These are phyloP conservation scores for Poecilia latipinna DNA, from an alignment of 2,113 vertebrate genomes.

Conservation along the genomic window DNA sequence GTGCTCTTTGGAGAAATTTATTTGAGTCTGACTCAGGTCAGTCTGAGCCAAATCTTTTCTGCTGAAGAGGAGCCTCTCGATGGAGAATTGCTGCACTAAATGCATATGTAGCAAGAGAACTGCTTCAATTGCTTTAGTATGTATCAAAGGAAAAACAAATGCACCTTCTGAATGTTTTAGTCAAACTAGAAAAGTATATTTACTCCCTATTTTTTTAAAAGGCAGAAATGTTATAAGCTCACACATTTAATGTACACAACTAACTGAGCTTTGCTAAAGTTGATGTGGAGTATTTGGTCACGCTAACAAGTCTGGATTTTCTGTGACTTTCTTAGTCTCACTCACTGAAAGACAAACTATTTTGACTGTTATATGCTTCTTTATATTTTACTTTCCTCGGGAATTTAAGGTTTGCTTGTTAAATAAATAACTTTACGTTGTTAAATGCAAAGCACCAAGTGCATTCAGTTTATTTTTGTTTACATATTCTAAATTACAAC, in stretches of 20 bases:
- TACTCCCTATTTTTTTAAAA: constrained; percentile 26
- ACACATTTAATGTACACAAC: neutral
- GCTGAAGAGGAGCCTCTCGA: constrained; percentile 17
- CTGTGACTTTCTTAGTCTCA: neutral
- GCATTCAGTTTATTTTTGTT: no score
- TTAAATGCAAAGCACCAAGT: no score
- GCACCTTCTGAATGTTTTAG: constrained; percentile 31
- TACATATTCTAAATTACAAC: no score
- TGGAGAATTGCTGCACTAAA: neutral
- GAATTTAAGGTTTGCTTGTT: no score
- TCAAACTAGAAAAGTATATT: constrained; percentile 21
- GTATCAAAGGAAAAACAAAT: constrained; percentile 1
- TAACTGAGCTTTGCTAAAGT: neutral
- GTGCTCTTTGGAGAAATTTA: constrained; percentile 52
- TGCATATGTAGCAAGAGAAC: constrained; percentile 16
- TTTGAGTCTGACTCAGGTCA: constrained; percentile 17
- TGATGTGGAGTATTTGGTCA: neutral
- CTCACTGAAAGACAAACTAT: neutral
- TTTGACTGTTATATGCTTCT: neutral
- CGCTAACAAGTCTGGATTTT: neutral
- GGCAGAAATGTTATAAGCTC: constrained; percentile 40
- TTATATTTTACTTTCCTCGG: neutral
- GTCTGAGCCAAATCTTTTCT: constrained; percentile 28
- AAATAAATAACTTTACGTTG: no score
- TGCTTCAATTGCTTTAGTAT: constrained; percentile 20